Base-by-base conservation (phyloP, 2,113 vertebrate species). In the Hippocampus barbouri region DNA sequence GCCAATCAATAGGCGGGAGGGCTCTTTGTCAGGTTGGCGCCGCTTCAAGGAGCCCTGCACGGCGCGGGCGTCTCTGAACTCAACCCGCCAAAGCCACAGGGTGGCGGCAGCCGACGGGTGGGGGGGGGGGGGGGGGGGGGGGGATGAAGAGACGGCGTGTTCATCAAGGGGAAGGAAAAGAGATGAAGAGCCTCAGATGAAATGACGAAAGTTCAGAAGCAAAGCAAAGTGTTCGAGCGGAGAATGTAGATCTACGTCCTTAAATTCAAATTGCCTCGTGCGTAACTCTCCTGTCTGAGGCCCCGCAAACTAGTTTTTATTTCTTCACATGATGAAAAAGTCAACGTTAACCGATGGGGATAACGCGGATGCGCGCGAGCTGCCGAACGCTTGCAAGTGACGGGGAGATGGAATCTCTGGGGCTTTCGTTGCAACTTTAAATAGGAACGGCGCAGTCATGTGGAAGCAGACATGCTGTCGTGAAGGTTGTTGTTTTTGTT, bases 131-230 rank as follows among this genome's bases (percentile, higher is more conserved):
- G 30, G 5, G 1, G 34, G 5, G 4, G 64, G 43, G 54, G 65
- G 63, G 15, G 34, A 61, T 30, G 65, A 69, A 86, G 67, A 56
- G 18, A 71, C 65, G 20, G 79, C 27, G 49, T 57, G 80, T 81
- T 76, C 64, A 76, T 76, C 73, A 30, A 74, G 69, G 5, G 53
- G 72, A 74, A 78, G 72, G 43, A 18, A 45, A 10, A 2, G 14
- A 68, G 72, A 85, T 85, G 80, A 89, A 90, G 82, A 83, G 81
- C 82, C 73, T 53, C 82, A 89, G 89, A 91, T 91, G 86, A 90
- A 89, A 87, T 89, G 78, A 91, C 86, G 87, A 66, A 73, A 78
- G 45, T 73, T 83, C 73, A 71, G 59, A 75, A 53, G 80, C 61
- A 73, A 66, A 78, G 69, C 40, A 16, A 25, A 45, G 63, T 6